A percentile compares a stretch with the other conserved stretches of the same genome.
phyloP scores from a whole-genome alignment of 2,888 invertebrate species.

The Tipula confusa region DNA sequence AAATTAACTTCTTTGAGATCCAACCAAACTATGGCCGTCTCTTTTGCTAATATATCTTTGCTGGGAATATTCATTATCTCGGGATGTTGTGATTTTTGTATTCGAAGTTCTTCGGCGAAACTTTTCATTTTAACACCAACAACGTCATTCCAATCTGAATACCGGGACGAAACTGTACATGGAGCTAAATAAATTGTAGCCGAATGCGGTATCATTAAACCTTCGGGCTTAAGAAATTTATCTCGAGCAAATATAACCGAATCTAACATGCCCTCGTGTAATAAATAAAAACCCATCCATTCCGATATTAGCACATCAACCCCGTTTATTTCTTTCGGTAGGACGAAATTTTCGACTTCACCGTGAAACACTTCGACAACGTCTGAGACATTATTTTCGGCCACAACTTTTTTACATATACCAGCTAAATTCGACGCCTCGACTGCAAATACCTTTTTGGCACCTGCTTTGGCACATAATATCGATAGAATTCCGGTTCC shows the following conservation, averaged over 20 bases:
- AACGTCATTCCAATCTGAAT: conserved; percentile 73
- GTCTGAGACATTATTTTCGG: conserved; percentile 64
- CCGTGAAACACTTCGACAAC: conserved; percentile 65
- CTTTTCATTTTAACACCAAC: conserved; percentile 72
- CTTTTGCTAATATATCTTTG: conserved; percentile 38
- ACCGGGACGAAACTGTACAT: conserved; percentile 55
- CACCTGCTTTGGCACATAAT: conserved; percentile 86
- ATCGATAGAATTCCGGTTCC: conserved; percentile 86
- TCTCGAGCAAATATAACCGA: conserved; percentile 81
- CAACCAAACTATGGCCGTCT: conserved; percentile 62
- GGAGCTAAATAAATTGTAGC: conserved; percentile 55
- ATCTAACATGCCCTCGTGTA: conserved; percentile 94
- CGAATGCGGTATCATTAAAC: conserved; percentile 70
- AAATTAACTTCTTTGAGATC: conserved; percentile 60
- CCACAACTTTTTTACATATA: conserved; percentile 61
- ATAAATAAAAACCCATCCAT: conserved; percentile 96
- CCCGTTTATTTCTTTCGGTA: conserved; percentile 58
- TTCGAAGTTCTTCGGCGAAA: conserved; percentile 60
- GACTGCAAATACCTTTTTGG: conserved; percentile 77
- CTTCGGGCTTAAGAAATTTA: conserved; percentile 67
- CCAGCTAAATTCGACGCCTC: conserved; percentile 71
- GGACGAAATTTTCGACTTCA: conserved; percentile 68
- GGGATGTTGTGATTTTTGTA: conserved; percentile 61
- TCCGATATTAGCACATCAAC: conserved; percentile 91
- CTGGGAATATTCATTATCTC: conserved; percentile 47